Evolutionary conservation across 2,888 invertebrate species (phyloP).

Genomic region (Cryptophagus acutangulus): DNA sequence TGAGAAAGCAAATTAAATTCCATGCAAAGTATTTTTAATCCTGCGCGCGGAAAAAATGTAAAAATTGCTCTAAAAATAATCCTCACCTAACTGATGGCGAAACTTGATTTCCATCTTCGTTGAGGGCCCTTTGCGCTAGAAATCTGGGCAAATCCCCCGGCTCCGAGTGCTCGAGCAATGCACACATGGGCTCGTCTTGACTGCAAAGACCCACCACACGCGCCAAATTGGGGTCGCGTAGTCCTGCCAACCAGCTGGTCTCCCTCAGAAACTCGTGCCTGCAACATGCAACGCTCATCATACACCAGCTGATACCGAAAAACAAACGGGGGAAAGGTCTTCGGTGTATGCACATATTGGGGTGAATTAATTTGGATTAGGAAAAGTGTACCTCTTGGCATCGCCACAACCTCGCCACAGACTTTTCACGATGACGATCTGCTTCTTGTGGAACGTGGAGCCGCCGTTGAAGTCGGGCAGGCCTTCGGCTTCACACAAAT

Average conservation of each 20-base stretch:
- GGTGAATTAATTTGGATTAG: slow-evolving; percentile 1
- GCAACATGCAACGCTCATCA: slow-evolving; percentile 29
- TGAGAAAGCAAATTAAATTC: too few species aligned
- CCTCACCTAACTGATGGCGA: slow-evolving; percentile 48
- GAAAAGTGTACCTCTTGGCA: slow-evolving; percentile 49
- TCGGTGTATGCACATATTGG: neutral
- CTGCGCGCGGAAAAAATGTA: neutral
- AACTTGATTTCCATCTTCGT: slow-evolving; percentile 49
- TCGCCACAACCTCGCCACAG: slow-evolving; percentile 62
- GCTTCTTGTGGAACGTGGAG: slow-evolving; percentile 63
- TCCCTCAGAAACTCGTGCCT: slow-evolving; percentile 86
- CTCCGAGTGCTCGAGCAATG: slow-evolving; percentile 85
- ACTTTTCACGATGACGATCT: slow-evolving; percentile 70
- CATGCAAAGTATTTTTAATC: too few species aligned
- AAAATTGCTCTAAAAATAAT: neutral
- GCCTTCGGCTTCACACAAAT: slow-evolving; percentile 73
- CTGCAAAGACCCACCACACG: slow-evolving; percentile 77
- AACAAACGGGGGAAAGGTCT: neutral
- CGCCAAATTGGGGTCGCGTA: slow-evolving; percentile 79
- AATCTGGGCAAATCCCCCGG: slow-evolving; percentile 78
- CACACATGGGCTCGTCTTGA: slow-evolving; percentile 76
- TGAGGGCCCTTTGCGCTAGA: slow-evolving; percentile 41
- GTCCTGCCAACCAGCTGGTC: slow-evolving; percentile 76
- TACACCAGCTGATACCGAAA: slow-evolving; percentile 6
- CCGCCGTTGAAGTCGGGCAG: slow-evolving; percentile 63